These are phyloP conservation scores for Holacanthus passer DNA, from an alignment of 2,113 vertebrate genomes.

Conservation along the genomic window DNA sequence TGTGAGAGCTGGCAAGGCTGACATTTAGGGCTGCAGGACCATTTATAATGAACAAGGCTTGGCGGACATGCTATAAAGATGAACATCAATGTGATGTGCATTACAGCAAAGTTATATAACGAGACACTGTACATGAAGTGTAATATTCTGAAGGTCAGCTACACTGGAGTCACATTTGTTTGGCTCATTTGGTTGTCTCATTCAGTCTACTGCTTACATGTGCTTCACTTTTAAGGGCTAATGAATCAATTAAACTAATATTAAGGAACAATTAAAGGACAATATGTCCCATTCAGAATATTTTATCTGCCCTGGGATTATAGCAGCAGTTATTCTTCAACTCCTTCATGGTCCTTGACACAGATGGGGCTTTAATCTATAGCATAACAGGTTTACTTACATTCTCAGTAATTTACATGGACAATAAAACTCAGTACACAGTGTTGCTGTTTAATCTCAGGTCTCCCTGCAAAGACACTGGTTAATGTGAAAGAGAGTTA, in stretches of 20 bases:
- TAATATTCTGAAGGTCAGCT: conserved; percentile 27
- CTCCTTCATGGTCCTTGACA: not conserved
- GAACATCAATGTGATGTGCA: conserved; percentile 17
- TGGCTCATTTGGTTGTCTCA: conserved; percentile 18
- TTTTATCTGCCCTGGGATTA: not conserved
- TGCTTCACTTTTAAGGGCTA: not conserved
- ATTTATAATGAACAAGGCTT: not conserved
- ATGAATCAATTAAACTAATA: not conserved
- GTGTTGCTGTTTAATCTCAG: not conserved
- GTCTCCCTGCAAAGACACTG: conserved; percentile 15
- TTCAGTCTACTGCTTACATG: not conserved
- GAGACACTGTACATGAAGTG: conserved; percentile 15
- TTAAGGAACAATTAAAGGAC: not conserved
- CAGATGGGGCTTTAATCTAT: not conserved
- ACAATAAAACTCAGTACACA: conserved; percentile 43
- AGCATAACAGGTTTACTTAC: conserved; percentile 37
- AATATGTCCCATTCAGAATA: not conserved
- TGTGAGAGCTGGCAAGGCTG: conserved; percentile 2
- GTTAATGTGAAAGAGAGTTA: conserved; percentile 2
- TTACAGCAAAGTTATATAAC: conserved; percentile 8
- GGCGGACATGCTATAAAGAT: conserved; percentile 20
- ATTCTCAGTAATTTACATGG: conserved; percentile 11
- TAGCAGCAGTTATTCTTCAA: conserved; percentile 2
- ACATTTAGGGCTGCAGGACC: conserved; percentile 22
- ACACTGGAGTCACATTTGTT: not conserved